Percentiles rank a stretch among this genome's conserved stretches.
Conservation (phyloP, 2,113 vertebrate species). For the Lampris incognitus region DNA sequence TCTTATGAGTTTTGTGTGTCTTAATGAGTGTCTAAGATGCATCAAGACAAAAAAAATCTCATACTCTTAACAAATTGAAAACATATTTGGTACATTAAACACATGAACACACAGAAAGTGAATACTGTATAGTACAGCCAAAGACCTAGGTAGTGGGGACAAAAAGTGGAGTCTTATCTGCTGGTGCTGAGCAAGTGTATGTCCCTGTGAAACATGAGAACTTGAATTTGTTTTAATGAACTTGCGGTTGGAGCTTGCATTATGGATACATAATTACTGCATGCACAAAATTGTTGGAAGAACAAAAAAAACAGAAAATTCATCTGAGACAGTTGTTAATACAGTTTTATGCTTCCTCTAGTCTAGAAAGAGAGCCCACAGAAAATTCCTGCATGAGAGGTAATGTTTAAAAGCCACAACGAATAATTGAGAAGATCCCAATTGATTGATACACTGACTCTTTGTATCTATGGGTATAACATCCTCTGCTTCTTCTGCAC, state of each 20-base stretch:
- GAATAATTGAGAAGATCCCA: neutral
- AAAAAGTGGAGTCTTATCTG: neutral
- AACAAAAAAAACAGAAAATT: slow-evolving; percentile 4
- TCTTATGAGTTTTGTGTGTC: no score
- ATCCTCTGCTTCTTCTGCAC: neutral
- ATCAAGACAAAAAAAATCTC: no score
- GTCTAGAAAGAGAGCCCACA: slow-evolving; percentile 86
- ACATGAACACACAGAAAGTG: neutral
- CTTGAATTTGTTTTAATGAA: no score
- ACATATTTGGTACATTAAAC: no score
- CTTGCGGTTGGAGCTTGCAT: neutral
- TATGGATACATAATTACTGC: neutral
- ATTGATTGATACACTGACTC: neutral
- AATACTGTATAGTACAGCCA: neutral
- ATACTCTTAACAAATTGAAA: no score
- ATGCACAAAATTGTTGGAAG: neutral
- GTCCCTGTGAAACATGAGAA: no score
- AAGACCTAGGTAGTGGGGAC: no score
- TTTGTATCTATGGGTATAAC: neutral
- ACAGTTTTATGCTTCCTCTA: slow-evolving; percentile 56
- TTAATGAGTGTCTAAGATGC: no score
- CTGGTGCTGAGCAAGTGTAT: neutral
- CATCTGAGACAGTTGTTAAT: neutral
- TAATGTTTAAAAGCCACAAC: slow-evolving; percentile 56
- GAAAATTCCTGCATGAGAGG: slow-evolving; percentile 92